Percentiles rank a stretch among this genome's conserved stretches.
Conservation (phyloP, 2,797 vertebrate genomes). For the Gymnopithys bicolor region DNA sequence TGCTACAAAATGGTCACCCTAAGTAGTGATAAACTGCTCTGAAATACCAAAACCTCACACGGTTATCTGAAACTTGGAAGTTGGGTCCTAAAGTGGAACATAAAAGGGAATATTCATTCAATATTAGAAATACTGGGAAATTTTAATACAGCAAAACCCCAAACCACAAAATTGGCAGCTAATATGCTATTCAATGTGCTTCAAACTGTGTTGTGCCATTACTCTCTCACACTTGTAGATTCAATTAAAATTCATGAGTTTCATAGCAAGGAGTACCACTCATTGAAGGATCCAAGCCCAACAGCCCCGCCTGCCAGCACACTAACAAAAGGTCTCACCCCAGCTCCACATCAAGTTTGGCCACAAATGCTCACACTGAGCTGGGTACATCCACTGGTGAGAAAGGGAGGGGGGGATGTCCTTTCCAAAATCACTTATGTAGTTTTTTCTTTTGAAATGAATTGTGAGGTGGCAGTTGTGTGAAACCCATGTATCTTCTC, state of each 20-base stretch:
- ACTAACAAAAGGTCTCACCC: not conserved
- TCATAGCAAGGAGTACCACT: not conserved
- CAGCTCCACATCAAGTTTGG: not conserved
- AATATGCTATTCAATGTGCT: not conserved
- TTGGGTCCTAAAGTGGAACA: not conserved
- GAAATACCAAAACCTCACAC: not conserved
- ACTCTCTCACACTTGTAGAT: not conserved
- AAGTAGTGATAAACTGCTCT: not conserved
- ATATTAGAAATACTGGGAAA: conserved; percentile 14
- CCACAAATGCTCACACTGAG: not conserved
- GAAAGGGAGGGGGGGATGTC: rapidly evolving
- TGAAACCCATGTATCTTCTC: not conserved
- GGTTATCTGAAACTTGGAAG: not conserved
- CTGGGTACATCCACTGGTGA: not conserved
- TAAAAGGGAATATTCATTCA: not conserved
- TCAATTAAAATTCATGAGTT: not conserved
- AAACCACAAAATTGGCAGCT: conserved; percentile 34
- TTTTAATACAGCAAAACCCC: conserved; percentile 21
- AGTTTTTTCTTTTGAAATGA: not conserved
- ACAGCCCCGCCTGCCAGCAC: not conserved
- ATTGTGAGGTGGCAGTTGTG: not conserved
- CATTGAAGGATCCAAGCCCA: not conserved
- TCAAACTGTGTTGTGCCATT: not conserved
- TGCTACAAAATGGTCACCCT: not conserved
- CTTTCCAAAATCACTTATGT: not conserved